These are phyloP conservation scores for Aurelia sp. DNA, from an alignment of 30 jellyfish, hydroid and myxozoan genomes.

Conservation along the genomic window DNA sequence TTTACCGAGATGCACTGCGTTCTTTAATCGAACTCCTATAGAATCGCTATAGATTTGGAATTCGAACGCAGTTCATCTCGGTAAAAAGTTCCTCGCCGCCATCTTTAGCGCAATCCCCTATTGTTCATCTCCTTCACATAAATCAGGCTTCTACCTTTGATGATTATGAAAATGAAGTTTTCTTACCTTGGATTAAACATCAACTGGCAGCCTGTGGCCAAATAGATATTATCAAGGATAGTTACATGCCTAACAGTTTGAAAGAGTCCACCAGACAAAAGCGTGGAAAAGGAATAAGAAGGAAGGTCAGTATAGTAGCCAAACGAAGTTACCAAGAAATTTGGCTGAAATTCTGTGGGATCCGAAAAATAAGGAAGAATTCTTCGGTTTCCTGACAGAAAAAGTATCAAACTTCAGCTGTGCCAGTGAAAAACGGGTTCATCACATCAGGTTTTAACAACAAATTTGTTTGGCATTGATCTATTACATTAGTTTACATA, in stretches of 20 bases:
- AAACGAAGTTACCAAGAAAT: no score
- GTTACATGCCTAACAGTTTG: background rate
- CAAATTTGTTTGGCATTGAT: background rate
- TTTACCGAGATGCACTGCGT: no score
- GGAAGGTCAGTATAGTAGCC: no score
- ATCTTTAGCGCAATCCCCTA: no score
- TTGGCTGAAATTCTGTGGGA: background rate
- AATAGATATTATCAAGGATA: background rate
- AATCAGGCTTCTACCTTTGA: constrained; percentile 5
- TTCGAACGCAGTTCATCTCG: background rate
- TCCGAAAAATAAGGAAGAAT: background rate
- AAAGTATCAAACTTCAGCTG: background rate
- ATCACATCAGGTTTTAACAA: no score
- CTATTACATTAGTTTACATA: background rate
- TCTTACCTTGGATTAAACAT: background rate
- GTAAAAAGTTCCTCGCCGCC: no score
- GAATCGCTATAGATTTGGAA: background rate
- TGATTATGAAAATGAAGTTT: background rate
- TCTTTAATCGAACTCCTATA: background rate
- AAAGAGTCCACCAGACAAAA: background rate
- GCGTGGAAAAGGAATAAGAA: no score
- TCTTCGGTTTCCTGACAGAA: background rate
- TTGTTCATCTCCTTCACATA: background rate
- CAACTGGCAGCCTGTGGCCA: background rate
- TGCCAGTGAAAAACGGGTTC: background rate